phyloP scores from a whole-genome alignment of 2,888 invertebrate species.

The Prosapia bicincta region DNA sequence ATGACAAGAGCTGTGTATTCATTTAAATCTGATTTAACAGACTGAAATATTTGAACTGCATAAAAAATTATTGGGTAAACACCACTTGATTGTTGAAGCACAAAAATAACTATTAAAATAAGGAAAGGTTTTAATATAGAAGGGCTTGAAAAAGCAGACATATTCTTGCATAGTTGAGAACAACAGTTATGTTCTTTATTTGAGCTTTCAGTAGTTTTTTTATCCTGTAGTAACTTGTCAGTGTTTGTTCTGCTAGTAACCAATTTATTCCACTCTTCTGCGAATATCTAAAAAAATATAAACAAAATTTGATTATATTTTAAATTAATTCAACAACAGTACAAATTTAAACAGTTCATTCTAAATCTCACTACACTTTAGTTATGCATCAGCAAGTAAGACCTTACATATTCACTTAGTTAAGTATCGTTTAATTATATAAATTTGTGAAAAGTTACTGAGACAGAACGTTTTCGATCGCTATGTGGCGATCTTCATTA shows the following conservation, averaged over 20 bases:
- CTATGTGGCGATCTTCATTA: too few species aligned
- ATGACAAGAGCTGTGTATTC: constrained; percentile 51
- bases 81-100: constrained; percentile 56
- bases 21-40: constrained; percentile 49
- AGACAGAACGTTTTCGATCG: too few species aligned
- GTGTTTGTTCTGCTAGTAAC: background rate
- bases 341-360: too few species aligned
- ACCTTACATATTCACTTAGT: too few species aligned
- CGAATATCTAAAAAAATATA: background rate
- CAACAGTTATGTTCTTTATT: background rate
- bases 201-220: background rate
- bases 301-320: too few species aligned
- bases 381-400: too few species aligned
- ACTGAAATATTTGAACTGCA: constrained; percentile 52
- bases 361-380: too few species aligned
- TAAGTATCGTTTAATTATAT: too few species aligned
- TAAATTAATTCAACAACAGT: too few species aligned
- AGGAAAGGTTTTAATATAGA: constrained; percentile 52
- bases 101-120: constrained; percentile 49
- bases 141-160: constrained; percentile 42
- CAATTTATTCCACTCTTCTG: background rate
- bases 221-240: background rate
- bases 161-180: background rate
- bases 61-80: constrained; percentile 58
- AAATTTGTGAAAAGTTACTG: too few species aligned